Conservation (phyloP, 1,140 invertebrate species). For the Cardiocondyla obscurior region DNA sequence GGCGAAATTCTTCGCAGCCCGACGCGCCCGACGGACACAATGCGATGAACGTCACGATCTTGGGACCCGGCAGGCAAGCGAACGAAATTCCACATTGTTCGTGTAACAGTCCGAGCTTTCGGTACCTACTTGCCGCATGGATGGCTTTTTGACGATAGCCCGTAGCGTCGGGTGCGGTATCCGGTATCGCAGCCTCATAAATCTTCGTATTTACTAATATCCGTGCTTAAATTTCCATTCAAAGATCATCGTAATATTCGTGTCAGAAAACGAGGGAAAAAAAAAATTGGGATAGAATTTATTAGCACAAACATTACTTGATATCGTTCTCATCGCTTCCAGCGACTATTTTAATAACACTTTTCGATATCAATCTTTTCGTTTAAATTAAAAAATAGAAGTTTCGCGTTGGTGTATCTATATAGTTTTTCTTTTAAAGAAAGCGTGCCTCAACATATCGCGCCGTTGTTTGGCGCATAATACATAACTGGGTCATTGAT, state of each 20-base stretch:
- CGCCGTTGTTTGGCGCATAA: slow-evolving; percentile 1
- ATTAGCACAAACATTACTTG: background rate
- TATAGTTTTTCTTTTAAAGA: background rate
- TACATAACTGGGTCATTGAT: slow-evolving; percentile 65
- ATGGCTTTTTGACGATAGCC: slow-evolving; percentile 46
- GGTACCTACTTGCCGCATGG: slow-evolving; percentile 38
- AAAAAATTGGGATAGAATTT: background rate
- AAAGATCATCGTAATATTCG: background rate
- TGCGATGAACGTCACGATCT: slow-evolving; percentile 36
- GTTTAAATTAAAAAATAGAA: background rate
- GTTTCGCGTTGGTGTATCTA: background rate
- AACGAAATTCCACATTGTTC: slow-evolving; percentile 38
- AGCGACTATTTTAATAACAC: background rate
- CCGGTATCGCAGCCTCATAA: slow-evolving; percentile 14
- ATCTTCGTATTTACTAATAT: background rate
- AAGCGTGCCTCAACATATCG: slow-evolving; percentile 57
- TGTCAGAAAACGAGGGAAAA: background rate
- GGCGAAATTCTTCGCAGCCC: slow-evolving; percentile 34
- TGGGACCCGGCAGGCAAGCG: background rate
- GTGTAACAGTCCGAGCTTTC: slow-evolving; percentile 28
- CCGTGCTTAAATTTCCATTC: background rate
- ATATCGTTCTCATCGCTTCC: background rate
- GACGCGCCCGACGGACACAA: slow-evolving; percentile 38
- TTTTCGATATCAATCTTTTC: background rate
- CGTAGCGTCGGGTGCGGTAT: slow-evolving; percentile 43